These are phyloP conservation scores for Malurus alboscapulatus DNA, from an alignment of 2,113 vertebrate genomes.

Conservation along the genomic window DNA sequence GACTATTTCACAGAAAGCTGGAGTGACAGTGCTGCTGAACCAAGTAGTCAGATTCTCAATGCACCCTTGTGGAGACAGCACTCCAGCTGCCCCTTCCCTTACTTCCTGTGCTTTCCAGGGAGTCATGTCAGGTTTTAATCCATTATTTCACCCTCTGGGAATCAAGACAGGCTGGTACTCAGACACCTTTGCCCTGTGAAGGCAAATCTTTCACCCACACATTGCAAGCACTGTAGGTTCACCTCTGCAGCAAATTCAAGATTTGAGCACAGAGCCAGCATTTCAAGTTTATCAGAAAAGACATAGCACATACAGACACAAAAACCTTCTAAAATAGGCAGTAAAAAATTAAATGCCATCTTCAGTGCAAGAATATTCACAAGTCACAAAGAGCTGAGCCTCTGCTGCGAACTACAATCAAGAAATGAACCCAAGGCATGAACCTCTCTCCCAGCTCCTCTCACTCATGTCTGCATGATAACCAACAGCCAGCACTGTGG, in stretches of 20 bases:
- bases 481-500: background rate
- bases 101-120: background rate
- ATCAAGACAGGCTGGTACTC: background rate
- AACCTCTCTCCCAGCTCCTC: background rate
- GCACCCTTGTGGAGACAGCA: background rate
- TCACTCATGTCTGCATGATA: background rate
- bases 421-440: background rate
- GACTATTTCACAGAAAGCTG: background rate
- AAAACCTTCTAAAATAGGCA: background rate
- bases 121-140: background rate
- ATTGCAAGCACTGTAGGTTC: background rate
- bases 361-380: background rate
- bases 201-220: background rate
- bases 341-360: constrained; percentile 9
- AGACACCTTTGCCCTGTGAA: background rate
- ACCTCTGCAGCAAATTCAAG: background rate
- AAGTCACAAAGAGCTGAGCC: background rate
- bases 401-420: constrained; percentile 20
- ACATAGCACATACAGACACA: background rate
- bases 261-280: background rate
- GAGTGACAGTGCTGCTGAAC: background rate
- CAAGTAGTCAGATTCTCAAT: background rate
- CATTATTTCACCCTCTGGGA: background rate
- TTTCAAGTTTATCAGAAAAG: background rate
- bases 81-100: background rate